Conservation (phyloP, 1,140 invertebrate species). For the Trinorchestia longiramus region DNA sequence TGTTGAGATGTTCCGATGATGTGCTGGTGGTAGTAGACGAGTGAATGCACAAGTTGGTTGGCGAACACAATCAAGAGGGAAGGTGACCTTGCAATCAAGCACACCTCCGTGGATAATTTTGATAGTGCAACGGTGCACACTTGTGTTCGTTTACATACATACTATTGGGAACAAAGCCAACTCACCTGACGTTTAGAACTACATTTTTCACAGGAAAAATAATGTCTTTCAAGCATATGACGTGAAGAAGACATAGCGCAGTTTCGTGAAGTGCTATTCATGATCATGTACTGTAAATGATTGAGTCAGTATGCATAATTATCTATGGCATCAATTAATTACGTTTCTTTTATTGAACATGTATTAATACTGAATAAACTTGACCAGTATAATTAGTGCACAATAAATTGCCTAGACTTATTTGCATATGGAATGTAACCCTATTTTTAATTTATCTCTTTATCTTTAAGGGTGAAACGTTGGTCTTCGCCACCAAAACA, state of each 20-base stretch:
- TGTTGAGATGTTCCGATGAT: neutral
- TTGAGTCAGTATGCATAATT: neutral
- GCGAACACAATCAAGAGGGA: neutral
- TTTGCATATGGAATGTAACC: no score
- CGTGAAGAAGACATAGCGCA: neutral
- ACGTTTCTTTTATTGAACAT: neutral
- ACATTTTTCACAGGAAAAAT: neutral
- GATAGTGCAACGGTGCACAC: neutral
- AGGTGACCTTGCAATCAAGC: neutral
- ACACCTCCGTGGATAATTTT: neutral
- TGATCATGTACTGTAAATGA: neutral
- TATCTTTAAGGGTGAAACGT: no score
- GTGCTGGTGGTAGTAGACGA: neutral
- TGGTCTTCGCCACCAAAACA: neutral
- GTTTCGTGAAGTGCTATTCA: neutral
- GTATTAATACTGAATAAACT: neutral
- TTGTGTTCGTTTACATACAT: neutral
- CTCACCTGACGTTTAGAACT: neutral
- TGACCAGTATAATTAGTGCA: neutral
- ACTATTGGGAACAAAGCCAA: neutral
- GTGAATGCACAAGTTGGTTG: neutral
- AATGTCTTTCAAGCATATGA: neutral
- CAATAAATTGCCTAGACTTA: neutral
- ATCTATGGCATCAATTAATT: neutral
- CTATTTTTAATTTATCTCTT: no score